These are phyloP conservation scores for Teinopalpus imperialis DNA, from an alignment of 2,888 invertebrate genomes.

Conservation along the genomic window DNA sequence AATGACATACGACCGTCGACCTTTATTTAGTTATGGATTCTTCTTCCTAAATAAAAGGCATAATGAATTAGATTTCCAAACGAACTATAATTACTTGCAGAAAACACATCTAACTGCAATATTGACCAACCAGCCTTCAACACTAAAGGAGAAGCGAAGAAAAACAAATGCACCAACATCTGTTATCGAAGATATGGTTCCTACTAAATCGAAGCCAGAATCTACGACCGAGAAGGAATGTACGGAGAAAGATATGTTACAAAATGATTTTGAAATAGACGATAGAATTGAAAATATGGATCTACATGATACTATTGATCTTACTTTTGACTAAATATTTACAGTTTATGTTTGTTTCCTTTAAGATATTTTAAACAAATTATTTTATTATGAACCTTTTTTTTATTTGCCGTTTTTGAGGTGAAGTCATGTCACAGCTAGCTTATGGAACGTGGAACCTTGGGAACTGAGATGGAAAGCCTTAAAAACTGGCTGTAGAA, in stretches of 20 bases:
- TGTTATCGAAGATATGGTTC: conserved; percentile 29
- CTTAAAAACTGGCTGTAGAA: no score
- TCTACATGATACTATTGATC: conserved; percentile 48
- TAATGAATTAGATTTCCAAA: no score
- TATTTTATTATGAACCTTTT: no score
- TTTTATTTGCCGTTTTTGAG: no score
- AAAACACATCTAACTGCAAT: conserved; percentile 31
- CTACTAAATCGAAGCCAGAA: conserved; percentile 20
- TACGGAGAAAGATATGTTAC: conserved; percentile 22
- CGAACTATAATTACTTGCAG: conserved; percentile 29
- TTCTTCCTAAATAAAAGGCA: no score
- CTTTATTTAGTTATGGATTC: no score
- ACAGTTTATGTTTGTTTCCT: no score
- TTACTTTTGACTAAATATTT: conserved; percentile 55
- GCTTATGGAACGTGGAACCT: no score
- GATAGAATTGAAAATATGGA: conserved; percentile 34
- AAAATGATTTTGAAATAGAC: conserved; percentile 5
- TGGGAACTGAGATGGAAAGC: no score
- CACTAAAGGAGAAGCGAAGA: conserved; percentile 48
- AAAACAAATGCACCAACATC: conserved; percentile 39
- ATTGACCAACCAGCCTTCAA: conserved; percentile 35
- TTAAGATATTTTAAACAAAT: no score
- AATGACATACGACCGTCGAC: no score
- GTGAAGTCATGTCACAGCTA: no score
- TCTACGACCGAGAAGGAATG: conserved; percentile 19